These are phyloP conservation scores for Eulemur rufifrons DNA, from an alignment of 2,113 vertebrate species.

Conservation along the genomic window DNA sequence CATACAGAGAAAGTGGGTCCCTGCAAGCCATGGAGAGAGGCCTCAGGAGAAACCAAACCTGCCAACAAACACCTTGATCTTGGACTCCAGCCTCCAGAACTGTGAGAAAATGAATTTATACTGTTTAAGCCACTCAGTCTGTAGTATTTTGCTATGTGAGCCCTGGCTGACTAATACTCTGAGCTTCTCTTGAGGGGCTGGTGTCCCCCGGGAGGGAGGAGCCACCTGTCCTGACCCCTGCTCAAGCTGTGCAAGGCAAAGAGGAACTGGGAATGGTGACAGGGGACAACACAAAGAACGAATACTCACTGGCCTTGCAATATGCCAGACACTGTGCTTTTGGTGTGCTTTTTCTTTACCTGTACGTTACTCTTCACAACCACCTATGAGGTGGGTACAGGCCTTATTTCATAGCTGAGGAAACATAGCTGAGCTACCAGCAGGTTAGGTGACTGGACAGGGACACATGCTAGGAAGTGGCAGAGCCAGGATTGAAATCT, in stretches of 20 bases:
- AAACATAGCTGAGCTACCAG: background rate
- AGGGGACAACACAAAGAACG: background rate
- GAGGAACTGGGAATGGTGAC: background rate
- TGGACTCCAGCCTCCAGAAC: background rate
- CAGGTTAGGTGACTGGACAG: background rate
- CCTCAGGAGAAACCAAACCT: background rate
- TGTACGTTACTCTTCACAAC: background rate
- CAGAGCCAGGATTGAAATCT: background rate
- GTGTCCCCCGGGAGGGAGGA: background rate
- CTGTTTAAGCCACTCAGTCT: background rate
- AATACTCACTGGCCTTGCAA: background rate
- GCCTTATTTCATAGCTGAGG: background rate
- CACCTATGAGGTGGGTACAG: background rate
- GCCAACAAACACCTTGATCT: background rate
- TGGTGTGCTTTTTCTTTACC: background rate
- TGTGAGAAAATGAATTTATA: background rate
- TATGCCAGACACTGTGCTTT: rapidly evolving
- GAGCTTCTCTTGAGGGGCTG: background rate
- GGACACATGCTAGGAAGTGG: background rate
- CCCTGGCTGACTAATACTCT: background rate
- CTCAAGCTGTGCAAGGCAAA: background rate
- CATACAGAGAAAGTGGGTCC: background rate
- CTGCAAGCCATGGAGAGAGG: background rate
- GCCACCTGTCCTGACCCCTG: background rate
- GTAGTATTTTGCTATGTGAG: background rate